Percentiles rank a stretch among this genome's conserved stretches.
These are phyloP conservation scores for Bombus affinis DNA, from an alignment of 1,140 invertebrate species.

Conservation along the genomic window DNA sequence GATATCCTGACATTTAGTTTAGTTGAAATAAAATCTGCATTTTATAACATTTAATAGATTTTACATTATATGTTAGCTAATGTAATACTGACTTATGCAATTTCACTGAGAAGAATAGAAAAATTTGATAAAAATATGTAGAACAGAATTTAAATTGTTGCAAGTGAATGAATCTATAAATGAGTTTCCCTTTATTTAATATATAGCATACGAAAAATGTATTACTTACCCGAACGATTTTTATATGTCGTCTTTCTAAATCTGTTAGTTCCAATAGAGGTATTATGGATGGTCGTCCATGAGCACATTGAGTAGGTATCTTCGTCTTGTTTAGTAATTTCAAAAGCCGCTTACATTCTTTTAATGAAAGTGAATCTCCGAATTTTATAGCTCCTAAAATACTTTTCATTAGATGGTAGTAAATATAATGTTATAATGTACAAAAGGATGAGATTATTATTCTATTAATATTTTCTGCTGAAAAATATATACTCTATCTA, in stretches of 20 bases:
- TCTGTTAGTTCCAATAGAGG: conserved; percentile 75
- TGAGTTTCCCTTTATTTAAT: neutral
- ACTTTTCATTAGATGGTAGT: conserved; percentile 27
- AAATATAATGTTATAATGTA: neutral
- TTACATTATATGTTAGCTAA: neutral
- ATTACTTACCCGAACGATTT: conserved; percentile 4
- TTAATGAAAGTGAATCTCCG: conserved; percentile 72
- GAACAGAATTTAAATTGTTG: neutral
- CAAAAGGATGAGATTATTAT: conserved; percentile 27
- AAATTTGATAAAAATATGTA: neutral
- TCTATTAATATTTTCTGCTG: conserved; percentile 26
- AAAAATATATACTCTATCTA: conserved; percentile 31
- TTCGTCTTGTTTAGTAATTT: conserved; percentile 72
- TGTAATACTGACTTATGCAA: neutral
- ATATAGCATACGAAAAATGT: neutral
- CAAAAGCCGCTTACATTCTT: conserved; percentile 74
- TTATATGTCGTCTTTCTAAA: conserved; percentile 48
- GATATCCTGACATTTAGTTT: conserved; percentile 74
- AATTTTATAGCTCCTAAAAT: conserved; percentile 80
- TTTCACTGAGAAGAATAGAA: neutral
- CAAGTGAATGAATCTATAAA: neutral
- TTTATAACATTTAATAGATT: neutral
- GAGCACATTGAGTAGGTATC: conserved; percentile 79
- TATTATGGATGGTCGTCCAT: conserved; percentile 79
- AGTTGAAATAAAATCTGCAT: too few species aligned